Conservation (phyloP, 2,888 invertebrate species). For the Didymodactylos carnosus region DNA sequence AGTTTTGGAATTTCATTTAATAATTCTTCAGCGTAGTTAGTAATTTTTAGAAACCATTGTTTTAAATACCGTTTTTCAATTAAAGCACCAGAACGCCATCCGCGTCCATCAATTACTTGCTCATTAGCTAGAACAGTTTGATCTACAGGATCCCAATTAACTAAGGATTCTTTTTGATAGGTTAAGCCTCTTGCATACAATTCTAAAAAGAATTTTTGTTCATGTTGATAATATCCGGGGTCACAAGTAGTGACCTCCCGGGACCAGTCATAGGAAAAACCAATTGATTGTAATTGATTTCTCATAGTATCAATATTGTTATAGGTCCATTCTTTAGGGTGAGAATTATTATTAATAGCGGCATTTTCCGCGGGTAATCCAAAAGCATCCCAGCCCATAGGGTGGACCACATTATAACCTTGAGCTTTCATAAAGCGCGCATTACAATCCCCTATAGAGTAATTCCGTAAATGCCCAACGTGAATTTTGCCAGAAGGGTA, state of each 20-base stretch:
- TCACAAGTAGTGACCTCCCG: constrained; percentile 12
- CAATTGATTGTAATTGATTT: constrained; percentile 4
- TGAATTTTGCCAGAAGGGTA: constrained; percentile 13
- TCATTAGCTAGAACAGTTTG: constrained; percentile 9
- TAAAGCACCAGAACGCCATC: constrained; percentile 2
- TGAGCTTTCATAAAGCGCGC: constrained; percentile 4
- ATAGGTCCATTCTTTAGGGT: constrained; percentile 6
- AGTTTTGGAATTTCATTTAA: constrained; percentile 33
- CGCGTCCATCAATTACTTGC: neutral
- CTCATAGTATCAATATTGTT: constrained; percentile 1
- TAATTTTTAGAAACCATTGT: constrained; percentile 38
- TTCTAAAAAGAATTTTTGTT: constrained; percentile 7
- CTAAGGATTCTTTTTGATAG: neutral
- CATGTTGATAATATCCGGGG: constrained; percentile 1
- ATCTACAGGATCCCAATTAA: neutral
- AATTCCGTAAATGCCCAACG: constrained; percentile 14
- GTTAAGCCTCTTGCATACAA: neutral
- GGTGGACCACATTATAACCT: constrained; percentile 15
- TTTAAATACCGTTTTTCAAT: neutral
- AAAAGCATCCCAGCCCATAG: constrained; percentile 16
- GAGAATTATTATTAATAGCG: constrained; percentile 6
- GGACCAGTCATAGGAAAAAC: constrained; percentile 10
- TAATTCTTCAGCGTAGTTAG: constrained; percentile 18
- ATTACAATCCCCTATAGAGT: constrained; percentile 10
- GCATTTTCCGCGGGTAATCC: constrained; percentile 16